Evolutionary conservation across 2,113 vertebrate genomes (phyloP).

Genomic region (Salvelinus fontinalis): DNA sequence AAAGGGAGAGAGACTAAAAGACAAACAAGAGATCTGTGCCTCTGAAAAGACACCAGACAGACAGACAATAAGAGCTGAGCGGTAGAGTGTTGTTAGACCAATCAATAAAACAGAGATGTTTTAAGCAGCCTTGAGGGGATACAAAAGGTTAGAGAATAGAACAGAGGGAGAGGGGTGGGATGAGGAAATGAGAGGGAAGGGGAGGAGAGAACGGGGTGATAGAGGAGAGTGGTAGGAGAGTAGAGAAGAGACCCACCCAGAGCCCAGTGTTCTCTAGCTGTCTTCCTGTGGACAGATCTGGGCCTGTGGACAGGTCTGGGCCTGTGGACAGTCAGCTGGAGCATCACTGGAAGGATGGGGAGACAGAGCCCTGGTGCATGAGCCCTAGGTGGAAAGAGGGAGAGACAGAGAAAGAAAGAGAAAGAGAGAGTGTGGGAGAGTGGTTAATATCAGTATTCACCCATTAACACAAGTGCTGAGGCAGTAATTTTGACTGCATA

Average conservation of each 20-base stretch:
- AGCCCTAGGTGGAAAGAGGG: constrained; percentile 38
- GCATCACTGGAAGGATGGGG: constrained; percentile 26
- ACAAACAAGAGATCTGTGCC: constrained; percentile 28
- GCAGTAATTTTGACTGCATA: too few relatives aligned
- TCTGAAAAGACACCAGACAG: constrained; percentile 19
- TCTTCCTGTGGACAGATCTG: constrained; percentile 57
- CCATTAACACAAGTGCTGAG: too few relatives aligned
- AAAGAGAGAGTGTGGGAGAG: background rate
- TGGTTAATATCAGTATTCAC: too few relatives aligned
- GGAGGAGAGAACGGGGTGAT: constrained; percentile 13
- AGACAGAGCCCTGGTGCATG: constrained; percentile 37
- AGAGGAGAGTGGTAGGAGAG: background rate
- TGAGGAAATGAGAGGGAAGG: background rate
- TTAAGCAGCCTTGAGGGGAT: too few relatives aligned
- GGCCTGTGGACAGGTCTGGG: constrained; percentile 49
- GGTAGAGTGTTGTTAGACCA: background rate
- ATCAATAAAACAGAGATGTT: too few relatives aligned
- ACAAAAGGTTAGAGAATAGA: too few relatives aligned
- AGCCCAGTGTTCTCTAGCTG: constrained; percentile 59
- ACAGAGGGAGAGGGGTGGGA: background rate
- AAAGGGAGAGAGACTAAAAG: constrained; percentile 17
- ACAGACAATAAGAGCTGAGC: background rate
- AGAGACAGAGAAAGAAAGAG: background rate
- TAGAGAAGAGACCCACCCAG: constrained; percentile 26
- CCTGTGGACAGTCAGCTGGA: constrained; percentile 37